Evolutionary conservation across 1,140 invertebrate species (phyloP).

Genomic region (Papilio xuthus): DNA sequence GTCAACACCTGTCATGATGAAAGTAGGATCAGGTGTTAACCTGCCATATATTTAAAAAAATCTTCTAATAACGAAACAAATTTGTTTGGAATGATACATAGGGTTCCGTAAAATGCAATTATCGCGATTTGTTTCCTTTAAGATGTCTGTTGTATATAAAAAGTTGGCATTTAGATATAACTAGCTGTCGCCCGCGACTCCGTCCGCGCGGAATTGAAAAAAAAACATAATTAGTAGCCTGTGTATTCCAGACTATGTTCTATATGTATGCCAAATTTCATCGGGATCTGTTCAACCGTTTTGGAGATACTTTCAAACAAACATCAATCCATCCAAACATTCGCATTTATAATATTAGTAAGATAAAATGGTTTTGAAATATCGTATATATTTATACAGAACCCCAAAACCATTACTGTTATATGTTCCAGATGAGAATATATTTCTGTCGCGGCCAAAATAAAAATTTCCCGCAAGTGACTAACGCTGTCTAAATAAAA

Average conservation of each 20-base stretch:
- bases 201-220: too few species aligned
- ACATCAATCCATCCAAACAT: too few species aligned
- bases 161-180: too few species aligned
- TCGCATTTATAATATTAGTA: too few species aligned
- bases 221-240: too few species aligned
- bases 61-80: background rate
- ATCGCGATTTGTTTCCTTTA: background rate
- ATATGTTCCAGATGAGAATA: conserved; percentile 35
- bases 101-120: background rate
- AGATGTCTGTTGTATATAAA: background rate
- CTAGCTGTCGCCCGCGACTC: too few species aligned
- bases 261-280: too few species aligned
- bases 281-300: too few species aligned
- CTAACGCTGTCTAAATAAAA: conserved; percentile 25
- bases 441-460: conserved; percentile 35
- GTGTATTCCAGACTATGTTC: too few species aligned
- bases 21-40: background rate
- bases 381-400: background rate
- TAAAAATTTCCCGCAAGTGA: conserved; percentile 15
- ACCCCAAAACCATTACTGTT: background rate
- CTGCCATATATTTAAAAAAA: background rate
- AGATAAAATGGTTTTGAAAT: background rate
- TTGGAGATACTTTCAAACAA: too few species aligned
- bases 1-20: conserved; percentile 2
- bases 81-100: background rate